phyloP scores from a whole-genome alignment of 1,140 invertebrate species.

The Tribolium madens region DNA sequence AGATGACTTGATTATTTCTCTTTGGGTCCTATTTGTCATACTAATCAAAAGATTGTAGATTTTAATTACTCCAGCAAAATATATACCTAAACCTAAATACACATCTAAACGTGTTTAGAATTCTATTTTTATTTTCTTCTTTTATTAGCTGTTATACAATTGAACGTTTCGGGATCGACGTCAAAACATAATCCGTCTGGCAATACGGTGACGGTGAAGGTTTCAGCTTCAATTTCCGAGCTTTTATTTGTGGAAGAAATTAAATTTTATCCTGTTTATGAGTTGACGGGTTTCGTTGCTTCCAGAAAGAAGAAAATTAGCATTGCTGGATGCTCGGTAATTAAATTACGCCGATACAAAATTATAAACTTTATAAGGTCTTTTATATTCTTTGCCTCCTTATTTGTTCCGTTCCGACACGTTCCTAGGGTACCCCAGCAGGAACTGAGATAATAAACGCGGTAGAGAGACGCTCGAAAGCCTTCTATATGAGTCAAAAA shows the following conservation, averaged over 20 bases:
- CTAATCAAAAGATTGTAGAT: slow-evolving; percentile 45
- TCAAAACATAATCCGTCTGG: slow-evolving; percentile 31
- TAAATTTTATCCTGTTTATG: slow-evolving; percentile 43
- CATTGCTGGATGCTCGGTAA: slow-evolving; percentile 38
- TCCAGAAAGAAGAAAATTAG: slow-evolving; percentile 40
- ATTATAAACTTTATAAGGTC: slow-evolving; percentile 45
- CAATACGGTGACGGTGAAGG: slow-evolving; percentile 26
- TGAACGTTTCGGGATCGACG: neutral
- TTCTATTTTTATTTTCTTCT: neutral
- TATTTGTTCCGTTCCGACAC: slow-evolving; percentile 40
- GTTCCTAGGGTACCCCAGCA: neutral
- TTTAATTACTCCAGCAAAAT: slow-evolving; percentile 31
- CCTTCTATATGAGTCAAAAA: slow-evolving; percentile 44
- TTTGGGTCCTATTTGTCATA: slow-evolving; percentile 40
- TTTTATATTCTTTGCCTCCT: slow-evolving; percentile 44
- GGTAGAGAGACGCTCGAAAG: slow-evolving; percentile 4
- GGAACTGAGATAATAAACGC: slow-evolving; percentile 34
- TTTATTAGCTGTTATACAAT: neutral
- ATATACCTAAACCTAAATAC: slow-evolving; percentile 25
- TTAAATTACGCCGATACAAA: slow-evolving; percentile 45
- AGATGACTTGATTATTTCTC: slow-evolving; percentile 40
- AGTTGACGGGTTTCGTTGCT: slow-evolving; percentile 36
- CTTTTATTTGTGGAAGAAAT: slow-evolving; percentile 40
- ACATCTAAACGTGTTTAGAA: slow-evolving; percentile 8
- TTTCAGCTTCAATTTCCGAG: slow-evolving; percentile 35